phyloP scores from a whole-genome alignment of 2,888 invertebrate genomes.

The Heliconius sara region DNA sequence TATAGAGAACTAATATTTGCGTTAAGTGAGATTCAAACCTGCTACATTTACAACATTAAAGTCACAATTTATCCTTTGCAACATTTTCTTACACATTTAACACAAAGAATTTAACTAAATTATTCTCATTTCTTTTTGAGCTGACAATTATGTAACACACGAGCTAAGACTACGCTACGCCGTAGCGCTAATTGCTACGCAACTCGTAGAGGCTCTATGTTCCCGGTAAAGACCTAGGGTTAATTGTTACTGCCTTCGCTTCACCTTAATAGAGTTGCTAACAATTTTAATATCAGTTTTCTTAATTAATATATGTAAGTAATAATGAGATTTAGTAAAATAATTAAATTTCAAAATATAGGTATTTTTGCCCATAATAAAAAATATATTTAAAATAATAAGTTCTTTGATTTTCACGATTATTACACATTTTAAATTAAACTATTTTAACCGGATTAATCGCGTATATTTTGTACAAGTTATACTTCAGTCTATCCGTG shows the following conservation, averaged over 20 bases:
- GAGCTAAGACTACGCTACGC: conserved; percentile 62
- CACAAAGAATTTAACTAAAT: conserved; percentile 26
- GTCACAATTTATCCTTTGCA: background rate
- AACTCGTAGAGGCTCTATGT: conserved; percentile 69
- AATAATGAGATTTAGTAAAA: background rate
- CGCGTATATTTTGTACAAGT: too few relatives aligned
- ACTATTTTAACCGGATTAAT: too few relatives aligned
- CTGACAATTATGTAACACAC: conserved; percentile 41
- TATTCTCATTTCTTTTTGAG: conserved; percentile 35
- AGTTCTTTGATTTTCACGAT: too few relatives aligned
- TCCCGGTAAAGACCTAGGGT: conserved; percentile 71
- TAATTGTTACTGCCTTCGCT: conserved; percentile 68
- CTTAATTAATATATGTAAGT: conserved; percentile 12
- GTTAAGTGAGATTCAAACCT: background rate
- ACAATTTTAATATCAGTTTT: conserved; percentile 37
- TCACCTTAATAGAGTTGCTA: conserved; percentile 35
- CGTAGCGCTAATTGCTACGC: conserved; percentile 82
- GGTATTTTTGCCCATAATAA: too few relatives aligned
- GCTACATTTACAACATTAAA: background rate
- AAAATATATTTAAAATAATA: too few relatives aligned
- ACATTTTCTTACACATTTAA: conserved; percentile 11
- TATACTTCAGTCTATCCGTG: too few relatives aligned
- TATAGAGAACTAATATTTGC: background rate
- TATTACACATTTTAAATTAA: too few relatives aligned
- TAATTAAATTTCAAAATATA: too few relatives aligned